phyloP scores from a whole-genome alignment of 2,888 invertebrate species.

The Boloria euphrosyne region DNA sequence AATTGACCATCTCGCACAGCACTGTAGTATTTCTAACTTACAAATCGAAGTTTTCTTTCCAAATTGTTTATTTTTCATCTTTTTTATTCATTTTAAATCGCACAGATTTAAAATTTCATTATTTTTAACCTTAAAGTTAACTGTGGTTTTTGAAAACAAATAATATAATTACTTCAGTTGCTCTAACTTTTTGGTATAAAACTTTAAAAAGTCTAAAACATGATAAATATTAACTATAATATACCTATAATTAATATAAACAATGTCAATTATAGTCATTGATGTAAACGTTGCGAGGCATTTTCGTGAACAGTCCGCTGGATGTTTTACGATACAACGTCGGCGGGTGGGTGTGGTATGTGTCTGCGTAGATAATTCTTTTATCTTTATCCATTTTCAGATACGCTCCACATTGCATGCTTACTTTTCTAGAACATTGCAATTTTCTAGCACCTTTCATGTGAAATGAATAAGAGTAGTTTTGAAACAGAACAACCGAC shows the following conservation, averaged over 20 bases:
- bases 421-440: constrained; percentile 35
- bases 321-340: constrained; percentile 34
- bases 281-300: constrained; percentile 14
- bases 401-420: constrained; percentile 40
- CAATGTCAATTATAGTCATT: constrained; percentile 9
- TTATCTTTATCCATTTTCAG: constrained; percentile 37
- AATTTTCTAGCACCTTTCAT: constrained; percentile 33
- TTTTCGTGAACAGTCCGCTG: constrained; percentile 25
- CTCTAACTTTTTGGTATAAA: constrained; percentile 6
- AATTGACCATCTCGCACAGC: no score
- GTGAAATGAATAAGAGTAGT: constrained; percentile 44
- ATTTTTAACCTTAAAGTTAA: neutral
- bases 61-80: no score
- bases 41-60: no score
- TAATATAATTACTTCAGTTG: neutral
- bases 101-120: neutral
- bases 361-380: constrained; percentile 29
- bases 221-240: neutral
- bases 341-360: constrained; percentile 49
- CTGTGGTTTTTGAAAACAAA: neutral
- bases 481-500: constrained; percentile 36
- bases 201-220: neutral
- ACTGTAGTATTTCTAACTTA: no score
- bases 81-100: neutral
- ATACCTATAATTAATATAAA: neutral